Evolutionary conservation across 2,113 vertebrate species (phyloP).

Genomic region (Burhinus bistriatus): DNA sequence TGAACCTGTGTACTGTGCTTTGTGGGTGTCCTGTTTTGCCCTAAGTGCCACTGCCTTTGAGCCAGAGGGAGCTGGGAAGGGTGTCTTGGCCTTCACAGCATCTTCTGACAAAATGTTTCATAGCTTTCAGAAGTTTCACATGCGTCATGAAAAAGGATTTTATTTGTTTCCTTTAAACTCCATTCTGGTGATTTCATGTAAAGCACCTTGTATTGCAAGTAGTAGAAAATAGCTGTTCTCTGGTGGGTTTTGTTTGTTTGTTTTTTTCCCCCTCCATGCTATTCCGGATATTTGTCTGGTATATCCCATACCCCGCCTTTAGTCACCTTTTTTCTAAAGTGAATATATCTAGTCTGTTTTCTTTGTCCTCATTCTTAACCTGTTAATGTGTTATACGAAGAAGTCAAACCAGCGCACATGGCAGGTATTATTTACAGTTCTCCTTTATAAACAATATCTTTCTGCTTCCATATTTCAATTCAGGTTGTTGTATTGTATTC

Average conservation of each 20-base stretch:
- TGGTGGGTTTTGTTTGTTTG: neutral
- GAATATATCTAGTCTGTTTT: neutral
- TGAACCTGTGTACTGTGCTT: accelerated
- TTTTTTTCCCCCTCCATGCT: no score
- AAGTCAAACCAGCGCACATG: neutral
- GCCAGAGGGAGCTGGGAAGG: neutral
- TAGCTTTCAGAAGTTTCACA: neutral
- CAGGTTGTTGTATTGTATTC: neutral
- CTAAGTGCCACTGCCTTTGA: neutral
- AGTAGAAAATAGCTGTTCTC: neutral
- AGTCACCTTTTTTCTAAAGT: neutral
- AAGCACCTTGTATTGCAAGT: neutral
- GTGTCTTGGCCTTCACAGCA: neutral
- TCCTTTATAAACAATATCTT: neutral
- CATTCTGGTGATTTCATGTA: neutral
- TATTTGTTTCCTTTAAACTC: neutral
- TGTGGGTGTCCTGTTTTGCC: neutral
- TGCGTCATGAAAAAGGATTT: neutral
- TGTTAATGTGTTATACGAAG: neutral
- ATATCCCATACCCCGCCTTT: accelerated
- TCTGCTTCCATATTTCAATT: neutral
- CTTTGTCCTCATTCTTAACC: neutral
- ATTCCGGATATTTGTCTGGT: neutral
- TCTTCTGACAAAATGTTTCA: neutral
- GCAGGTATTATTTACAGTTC: neutral